Percentiles rank a stretch among this genome's conserved stretches.
These are phyloP conservation scores for Phortica okadai DNA, from an alignment of 2,888 invertebrate species.

Conservation along the genomic window DNA sequence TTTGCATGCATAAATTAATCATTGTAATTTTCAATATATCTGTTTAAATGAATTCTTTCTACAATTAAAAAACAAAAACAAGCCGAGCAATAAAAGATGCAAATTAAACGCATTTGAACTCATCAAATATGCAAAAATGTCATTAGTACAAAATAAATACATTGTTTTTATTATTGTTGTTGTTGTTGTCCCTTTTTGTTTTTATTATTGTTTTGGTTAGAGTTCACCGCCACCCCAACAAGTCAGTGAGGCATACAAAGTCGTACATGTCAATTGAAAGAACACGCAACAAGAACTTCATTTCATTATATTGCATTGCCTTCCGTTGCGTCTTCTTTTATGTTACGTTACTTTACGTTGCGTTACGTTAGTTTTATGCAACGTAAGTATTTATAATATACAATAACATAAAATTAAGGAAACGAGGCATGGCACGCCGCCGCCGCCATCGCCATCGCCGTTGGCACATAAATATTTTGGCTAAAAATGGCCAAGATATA, in stretches of 20 bases:
- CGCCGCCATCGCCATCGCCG: background rate
- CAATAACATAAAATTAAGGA: conserved; percentile 23
- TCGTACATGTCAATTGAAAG: too few relatives aligned
- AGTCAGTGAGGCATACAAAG: background rate
- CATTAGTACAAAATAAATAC: background rate
- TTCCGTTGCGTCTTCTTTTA: background rate
- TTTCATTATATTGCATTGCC: background rate
- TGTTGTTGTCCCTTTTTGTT: too few relatives aligned
- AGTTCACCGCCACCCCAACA: background rate
- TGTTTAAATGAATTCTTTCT: too few relatives aligned
- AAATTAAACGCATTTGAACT: background rate
- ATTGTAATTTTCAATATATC: too few relatives aligned
- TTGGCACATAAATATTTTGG: conserved; percentile 14
- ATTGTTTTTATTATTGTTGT: too few relatives aligned
- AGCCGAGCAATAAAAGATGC: background rate
- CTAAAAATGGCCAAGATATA: conserved; percentile 20
- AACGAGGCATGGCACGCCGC: conserved; percentile 21
- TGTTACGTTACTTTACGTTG: background rate
- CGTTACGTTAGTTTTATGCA: conserved; percentile 7
- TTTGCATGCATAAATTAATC: too few relatives aligned
- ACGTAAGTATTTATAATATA: background rate
- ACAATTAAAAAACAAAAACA: background rate
- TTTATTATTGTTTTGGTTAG: too few relatives aligned
- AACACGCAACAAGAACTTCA: background rate
- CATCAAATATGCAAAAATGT: background rate